A percentile compares a stretch with the other conserved stretches of the same genome.
phyloP scores from a whole-genome alignment of 1,140 invertebrate genomes.

The Chelonus insularis region DNA sequence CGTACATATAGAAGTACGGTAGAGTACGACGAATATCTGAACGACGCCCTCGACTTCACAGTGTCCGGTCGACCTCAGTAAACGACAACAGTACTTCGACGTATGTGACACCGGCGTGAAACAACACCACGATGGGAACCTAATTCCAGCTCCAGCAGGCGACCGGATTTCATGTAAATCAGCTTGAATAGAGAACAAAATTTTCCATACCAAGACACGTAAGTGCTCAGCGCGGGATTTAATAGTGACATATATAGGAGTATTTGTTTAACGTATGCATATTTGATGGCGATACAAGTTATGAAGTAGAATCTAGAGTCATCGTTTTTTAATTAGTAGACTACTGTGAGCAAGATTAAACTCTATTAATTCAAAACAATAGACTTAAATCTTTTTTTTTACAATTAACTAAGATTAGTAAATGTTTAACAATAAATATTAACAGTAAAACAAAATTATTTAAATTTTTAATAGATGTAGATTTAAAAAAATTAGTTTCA shows the following conservation, averaged over 20 bases:
- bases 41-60: slow-evolving; percentile 14
- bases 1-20: background rate
- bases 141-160: slow-evolving; percentile 16
- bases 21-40: slow-evolving; percentile 15
- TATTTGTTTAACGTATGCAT: too few species aligned
- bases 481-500: too few species aligned
- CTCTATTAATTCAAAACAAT: too few species aligned
- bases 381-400: too few species aligned
- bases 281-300: too few species aligned
- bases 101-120: slow-evolving; percentile 15
- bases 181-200: background rate
- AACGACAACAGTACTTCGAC: slow-evolving; percentile 7
- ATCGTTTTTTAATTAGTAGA: too few species aligned
- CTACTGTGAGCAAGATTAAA: too few species aligned
- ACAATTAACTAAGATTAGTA: too few species aligned
- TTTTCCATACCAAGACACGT: slow-evolving; percentile 10
- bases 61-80: slow-evolving; percentile 10
- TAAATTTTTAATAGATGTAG: too few species aligned
- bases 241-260: background rate
- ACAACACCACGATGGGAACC: slow-evolving; percentile 7
- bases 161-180: slow-evolving; percentile 21
- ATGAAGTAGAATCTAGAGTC: too few species aligned
- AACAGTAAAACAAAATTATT: too few species aligned
- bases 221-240: background rate
- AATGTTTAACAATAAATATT: too few species aligned